A percentile compares a stretch with the other conserved stretches of the same genome.
These are phyloP conservation scores for Calephelis virginiensis DNA, from an alignment of 1,140 invertebrate species.

Conservation along the genomic window DNA sequence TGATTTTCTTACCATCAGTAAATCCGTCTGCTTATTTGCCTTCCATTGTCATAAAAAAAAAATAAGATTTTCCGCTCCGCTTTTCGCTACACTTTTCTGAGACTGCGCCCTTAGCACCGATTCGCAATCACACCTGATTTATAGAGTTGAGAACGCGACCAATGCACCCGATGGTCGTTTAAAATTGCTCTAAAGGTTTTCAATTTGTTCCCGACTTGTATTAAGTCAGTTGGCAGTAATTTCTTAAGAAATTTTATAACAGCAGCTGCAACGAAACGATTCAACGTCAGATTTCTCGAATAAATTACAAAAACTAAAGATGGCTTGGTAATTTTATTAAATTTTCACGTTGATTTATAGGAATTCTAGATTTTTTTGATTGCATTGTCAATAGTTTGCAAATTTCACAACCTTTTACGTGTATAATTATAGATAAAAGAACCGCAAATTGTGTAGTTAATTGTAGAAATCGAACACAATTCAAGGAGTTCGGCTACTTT, in stretches of 20 bases:
- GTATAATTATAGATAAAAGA: no score
- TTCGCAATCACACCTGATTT: constrained; percentile 53
- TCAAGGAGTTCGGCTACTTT: no score
- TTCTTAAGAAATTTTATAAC: constrained; percentile 20
- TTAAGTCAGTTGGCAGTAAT: constrained; percentile 19
- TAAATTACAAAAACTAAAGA: neutral
- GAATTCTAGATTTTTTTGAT: neutral
- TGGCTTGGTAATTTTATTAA: constrained; percentile 11
- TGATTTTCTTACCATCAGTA: no score
- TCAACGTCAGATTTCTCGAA: constrained; percentile 1
- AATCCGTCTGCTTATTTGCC: no score
- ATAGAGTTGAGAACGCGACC: constrained; percentile 40
- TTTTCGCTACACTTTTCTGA: neutral
- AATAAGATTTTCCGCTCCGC: neutral
- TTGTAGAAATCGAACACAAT: no score
- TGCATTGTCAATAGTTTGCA: no score
- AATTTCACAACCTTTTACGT: no score
- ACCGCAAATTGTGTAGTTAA: no score
- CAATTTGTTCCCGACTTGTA: constrained; percentile 31
- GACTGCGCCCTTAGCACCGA: constrained; percentile 31
- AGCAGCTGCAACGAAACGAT: constrained; percentile 12
- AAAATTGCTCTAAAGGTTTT: constrained; percentile 38
- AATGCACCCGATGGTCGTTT: constrained; percentile 34
- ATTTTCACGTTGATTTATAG: neutral
- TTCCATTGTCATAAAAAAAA: no score